Evolutionary conservation across 2,113 vertebrate genomes (phyloP).

Genomic region (Muscicapa adusta): DNA sequence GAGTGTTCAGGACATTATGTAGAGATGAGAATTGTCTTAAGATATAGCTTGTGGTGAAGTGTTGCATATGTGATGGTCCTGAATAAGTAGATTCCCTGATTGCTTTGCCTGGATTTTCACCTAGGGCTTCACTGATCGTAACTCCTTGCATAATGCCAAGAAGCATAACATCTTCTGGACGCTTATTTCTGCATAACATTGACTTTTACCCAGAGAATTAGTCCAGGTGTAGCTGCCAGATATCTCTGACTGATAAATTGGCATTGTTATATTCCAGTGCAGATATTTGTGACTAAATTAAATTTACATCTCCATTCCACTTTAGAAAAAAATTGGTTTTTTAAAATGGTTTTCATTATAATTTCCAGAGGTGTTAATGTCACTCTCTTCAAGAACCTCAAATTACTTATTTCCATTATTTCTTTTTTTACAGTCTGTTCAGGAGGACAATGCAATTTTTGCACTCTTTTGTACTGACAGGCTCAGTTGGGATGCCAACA

Average conservation of each 20-base stretch:
- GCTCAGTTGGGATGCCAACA: slow-evolving; percentile 20
- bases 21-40: background rate
- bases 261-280: background rate
- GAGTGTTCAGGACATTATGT: background rate
- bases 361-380: background rate
- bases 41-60: background rate
- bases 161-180: background rate
- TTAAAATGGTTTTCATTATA: background rate
- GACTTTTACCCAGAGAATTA: background rate
- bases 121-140: background rate
- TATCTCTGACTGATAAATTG: background rate
- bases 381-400: background rate
- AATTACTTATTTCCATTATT: background rate
- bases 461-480: slow-evolving; percentile 1
- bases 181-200: background rate
- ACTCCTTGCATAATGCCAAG: background rate
- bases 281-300: background rate
- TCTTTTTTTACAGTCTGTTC: background rate
- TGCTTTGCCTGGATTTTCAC: background rate
- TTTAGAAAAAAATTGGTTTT: background rate
- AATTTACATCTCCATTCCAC: background rate
- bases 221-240: background rate
- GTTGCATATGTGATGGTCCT: background rate
- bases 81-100: background rate
- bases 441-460: background rate